Evolutionary conservation across 2,113 vertebrate species (phyloP).

Genomic region (Callionymus lyra): DNA sequence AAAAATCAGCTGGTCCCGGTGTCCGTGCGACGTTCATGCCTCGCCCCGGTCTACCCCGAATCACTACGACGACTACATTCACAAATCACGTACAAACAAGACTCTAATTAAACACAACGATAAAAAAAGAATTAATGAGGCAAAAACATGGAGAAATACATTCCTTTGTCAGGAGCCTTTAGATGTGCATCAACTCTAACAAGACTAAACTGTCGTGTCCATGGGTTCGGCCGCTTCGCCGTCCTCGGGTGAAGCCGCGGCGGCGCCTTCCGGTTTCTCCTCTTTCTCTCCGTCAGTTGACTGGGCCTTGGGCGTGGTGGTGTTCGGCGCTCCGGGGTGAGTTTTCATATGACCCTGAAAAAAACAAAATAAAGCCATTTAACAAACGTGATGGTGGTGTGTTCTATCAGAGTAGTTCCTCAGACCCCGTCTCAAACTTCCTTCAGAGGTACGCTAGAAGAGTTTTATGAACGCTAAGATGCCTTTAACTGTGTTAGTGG

Average conservation of each 20-base stretch:
- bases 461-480: too few species aligned
- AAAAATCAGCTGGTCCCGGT: too few species aligned
- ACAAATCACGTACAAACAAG: slow-evolving; percentile 26
- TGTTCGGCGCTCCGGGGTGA: slow-evolving; percentile 48
- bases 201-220: slow-evolving; percentile 38
- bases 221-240: slow-evolving; percentile 23
- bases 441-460: too few species aligned
- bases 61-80: slow-evolving; percentile 48
- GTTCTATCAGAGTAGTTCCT: too few species aligned
- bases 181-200: slow-evolving; percentile 27
- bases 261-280: slow-evolving; percentile 30
- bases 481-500: too few species aligned
- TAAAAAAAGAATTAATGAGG: slow-evolving; percentile 16
- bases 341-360: slow-evolving; percentile 70
- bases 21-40: slow-evolving; percentile 50
- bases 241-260: slow-evolving; percentile 35
- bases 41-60: slow-evolving; percentile 56
- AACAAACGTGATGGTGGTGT: too few species aligned
- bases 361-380: not conserved
- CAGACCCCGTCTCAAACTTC: too few species aligned
- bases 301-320: slow-evolving; percentile 38
- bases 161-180: slow-evolving; percentile 54
- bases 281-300: slow-evolving; percentile 47
- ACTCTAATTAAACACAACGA: slow-evolving; percentile 44
- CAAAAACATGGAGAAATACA: slow-evolving; percentile 49